phyloP scores from a whole-genome alignment of 2,797 vertebrate genomes.

The Alauda arvensis region DNA sequence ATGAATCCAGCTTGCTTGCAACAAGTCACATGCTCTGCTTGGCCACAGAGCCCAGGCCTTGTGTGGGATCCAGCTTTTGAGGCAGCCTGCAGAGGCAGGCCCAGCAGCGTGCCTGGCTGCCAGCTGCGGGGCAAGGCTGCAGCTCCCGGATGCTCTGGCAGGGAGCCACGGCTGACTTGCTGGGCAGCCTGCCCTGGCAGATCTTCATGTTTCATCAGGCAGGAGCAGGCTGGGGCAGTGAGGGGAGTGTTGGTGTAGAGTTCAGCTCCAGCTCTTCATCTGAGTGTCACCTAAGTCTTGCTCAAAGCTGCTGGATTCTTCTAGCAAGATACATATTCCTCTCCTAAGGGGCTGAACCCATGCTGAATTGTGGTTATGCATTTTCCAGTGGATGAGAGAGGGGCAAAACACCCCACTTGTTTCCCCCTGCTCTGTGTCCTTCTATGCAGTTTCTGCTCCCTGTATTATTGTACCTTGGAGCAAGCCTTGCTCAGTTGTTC shows the following conservation, averaged over 20 bases:
- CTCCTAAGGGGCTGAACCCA: neutral
- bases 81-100: neutral
- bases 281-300: neutral
- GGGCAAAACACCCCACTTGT: neutral
- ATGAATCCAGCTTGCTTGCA: neutral
- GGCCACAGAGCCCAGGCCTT: fast-evolving
- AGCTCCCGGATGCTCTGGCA: neutral
- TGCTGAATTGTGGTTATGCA: neutral
- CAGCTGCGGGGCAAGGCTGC: neutral
- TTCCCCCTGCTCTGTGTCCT: neutral
- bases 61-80: fast-evolving
- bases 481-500: neutral
- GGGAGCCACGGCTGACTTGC: neutral
- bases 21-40: neutral
- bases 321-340: neutral
- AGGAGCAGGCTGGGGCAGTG: neutral
- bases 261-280: neutral
- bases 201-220: neutral
- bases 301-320: neutral
- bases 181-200: neutral
- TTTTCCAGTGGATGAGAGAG: neutral
- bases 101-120: neutral
- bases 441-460: neutral
- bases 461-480: neutral
- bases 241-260: neutral